Conservation (phyloP, 2,888 invertebrate genomes). For the Miltochrista miniata region DNA sequence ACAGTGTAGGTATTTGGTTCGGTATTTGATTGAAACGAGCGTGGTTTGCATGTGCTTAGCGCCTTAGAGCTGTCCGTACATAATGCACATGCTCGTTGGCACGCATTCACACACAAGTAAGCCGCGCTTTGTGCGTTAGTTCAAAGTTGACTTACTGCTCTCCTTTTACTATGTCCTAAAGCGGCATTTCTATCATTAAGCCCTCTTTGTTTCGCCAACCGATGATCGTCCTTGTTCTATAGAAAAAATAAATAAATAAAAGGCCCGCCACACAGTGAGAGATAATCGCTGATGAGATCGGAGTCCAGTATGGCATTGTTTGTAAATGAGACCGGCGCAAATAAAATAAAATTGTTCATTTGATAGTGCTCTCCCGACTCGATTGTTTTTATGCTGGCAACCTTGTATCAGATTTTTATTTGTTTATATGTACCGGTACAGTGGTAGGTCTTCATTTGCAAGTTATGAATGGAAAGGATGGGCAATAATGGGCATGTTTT, state of each 20-base stretch:
- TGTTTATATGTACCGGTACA: constrained; percentile 43
- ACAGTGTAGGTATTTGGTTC: too few relatives aligned
- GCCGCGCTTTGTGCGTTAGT: too few relatives aligned
- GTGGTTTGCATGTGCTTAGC: too few relatives aligned
- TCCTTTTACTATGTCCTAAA: too few relatives aligned
- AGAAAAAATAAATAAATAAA: constrained; percentile 39
- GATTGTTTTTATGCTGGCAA: constrained; percentile 45
- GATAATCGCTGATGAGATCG: constrained; percentile 73
- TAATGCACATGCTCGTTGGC: too few relatives aligned
- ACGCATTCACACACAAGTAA: too few relatives aligned
- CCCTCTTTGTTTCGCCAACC: constrained; percentile 53
- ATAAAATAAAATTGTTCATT: constrained; percentile 60
- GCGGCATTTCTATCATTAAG: constrained; percentile 60
- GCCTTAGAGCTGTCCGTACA: too few relatives aligned
- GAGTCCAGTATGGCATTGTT: constrained; percentile 67
- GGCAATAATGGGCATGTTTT: too few relatives aligned
- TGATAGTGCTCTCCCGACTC: constrained; percentile 50
- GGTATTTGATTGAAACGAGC: too few relatives aligned
- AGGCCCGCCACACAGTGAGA: constrained; percentile 45
- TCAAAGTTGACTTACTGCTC: too few relatives aligned
- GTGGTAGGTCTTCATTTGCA: constrained; percentile 39
- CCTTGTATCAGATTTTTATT: constrained; percentile 47
- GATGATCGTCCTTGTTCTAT: constrained; percentile 45
- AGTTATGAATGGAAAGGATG: constrained; percentile 7
- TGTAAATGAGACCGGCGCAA: constrained; percentile 69